Conservation (phyloP, 2,797 vertebrate genomes). For the Petrocephalus schoutedeni region DNA sequence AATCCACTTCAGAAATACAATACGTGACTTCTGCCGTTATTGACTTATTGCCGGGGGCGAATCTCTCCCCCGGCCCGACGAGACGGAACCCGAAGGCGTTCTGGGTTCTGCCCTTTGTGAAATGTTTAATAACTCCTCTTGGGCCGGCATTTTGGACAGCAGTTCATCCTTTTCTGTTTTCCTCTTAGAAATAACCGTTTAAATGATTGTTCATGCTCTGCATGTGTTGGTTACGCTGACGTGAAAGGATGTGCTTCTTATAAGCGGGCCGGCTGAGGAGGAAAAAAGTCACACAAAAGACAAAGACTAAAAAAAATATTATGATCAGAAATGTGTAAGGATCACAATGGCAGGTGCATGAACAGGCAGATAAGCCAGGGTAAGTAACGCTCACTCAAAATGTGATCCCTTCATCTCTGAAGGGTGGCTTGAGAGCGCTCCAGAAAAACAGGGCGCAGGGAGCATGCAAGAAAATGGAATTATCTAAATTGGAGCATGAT, state of each 20-base stretch:
- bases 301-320: background rate
- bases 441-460: background rate
- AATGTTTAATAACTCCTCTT: background rate
- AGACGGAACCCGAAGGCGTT: background rate
- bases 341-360: background rate
- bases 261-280: background rate
- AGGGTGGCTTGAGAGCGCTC: background rate
- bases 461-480: background rate
- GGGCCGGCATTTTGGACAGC: background rate
- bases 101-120: background rate
- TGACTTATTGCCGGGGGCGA: background rate
- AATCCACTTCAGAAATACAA: constrained; percentile 8
- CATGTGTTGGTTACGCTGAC: no score
- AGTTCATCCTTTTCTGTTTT: background rate
- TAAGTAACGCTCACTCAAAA: background rate
- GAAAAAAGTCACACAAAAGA: background rate
- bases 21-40: background rate
- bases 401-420: background rate
- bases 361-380: background rate
- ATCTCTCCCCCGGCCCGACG: background rate
- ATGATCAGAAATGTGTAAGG: background rate
- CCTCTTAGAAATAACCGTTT: background rate
- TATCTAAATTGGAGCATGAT: background rate
- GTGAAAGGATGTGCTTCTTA: no score
- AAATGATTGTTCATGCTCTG: no score